A percentile compares a stretch with the other conserved stretches of the same genome.
Conservation (phyloP, 2,797 vertebrate species). For the Platalea minor region DNA sequence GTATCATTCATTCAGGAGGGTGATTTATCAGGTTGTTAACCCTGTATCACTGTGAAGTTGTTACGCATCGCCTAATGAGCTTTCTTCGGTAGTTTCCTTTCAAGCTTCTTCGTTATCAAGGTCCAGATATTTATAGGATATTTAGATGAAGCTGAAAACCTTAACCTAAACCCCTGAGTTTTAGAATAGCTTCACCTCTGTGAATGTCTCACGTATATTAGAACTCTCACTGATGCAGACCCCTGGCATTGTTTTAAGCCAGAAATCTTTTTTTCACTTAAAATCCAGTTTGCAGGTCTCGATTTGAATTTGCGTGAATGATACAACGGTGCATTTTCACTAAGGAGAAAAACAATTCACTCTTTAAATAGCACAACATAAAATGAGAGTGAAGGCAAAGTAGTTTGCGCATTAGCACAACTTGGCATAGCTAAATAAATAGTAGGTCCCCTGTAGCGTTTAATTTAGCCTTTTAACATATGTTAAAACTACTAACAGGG, state of each 20-base stretch:
- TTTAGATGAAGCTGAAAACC: not conserved
- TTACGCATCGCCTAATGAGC: not conserved
- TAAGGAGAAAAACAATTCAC: not conserved
- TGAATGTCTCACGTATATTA: not conserved
- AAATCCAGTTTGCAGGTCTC: not conserved
- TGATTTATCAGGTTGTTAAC: not conserved
- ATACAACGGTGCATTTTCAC: not conserved
- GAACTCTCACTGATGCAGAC: not conserved
- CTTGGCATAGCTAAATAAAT: not conserved
- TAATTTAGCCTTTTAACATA: slow-evolving; percentile 17
- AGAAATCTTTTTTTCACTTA: not conserved
- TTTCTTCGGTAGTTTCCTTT: not conserved
- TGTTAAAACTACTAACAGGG: not conserved
- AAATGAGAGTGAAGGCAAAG: not conserved
- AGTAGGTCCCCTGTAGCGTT: not conserved
- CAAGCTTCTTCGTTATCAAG: not conserved
- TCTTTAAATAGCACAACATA: not conserved
- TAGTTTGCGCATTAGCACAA: not conserved
- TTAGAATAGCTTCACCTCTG: not conserved
- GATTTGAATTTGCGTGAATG: not conserved
- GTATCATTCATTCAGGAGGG: not conserved
- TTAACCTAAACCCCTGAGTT: not conserved
- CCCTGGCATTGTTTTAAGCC: not conserved
- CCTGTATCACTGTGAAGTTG: not conserved
- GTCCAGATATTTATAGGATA: not conserved